Conservation (phyloP, 2,113 vertebrate genomes). For the Coryphaenoides rupestris region DNA sequence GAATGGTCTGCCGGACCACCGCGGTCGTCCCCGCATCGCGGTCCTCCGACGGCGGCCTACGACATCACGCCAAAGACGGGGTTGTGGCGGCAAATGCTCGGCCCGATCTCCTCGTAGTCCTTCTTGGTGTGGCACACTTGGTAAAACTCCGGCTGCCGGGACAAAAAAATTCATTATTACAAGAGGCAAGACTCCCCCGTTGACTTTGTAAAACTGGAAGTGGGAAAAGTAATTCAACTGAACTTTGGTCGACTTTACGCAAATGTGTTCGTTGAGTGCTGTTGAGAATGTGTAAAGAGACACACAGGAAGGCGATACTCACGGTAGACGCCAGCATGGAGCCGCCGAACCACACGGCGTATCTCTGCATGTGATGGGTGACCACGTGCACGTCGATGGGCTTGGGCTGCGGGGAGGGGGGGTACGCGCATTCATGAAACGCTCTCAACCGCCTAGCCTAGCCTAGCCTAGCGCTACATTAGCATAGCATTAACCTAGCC, state of each 20-base stretch:
- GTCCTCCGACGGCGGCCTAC: conserved; percentile 58
- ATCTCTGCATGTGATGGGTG: conserved; percentile 94
- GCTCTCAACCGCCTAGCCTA: neutral
- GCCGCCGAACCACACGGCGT: conserved; percentile 94
- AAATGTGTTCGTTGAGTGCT: too few relatives aligned
- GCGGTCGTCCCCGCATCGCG: conserved; percentile 27
- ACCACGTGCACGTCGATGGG: conserved; percentile 94
- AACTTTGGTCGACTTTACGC: too few relatives aligned
- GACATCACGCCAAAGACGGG: conserved; percentile 99
- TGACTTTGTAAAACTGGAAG: too few relatives aligned
- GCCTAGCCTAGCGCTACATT: neutral
- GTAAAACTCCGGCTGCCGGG: conserved; percentile 94
- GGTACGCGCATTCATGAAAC: neutral
- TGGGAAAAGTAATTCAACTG: too few relatives aligned
- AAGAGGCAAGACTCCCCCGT: too few relatives aligned
- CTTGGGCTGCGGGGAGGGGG: conserved; percentile 77
- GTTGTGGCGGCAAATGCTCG: conserved; percentile 99
- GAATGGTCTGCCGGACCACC: too few relatives aligned
- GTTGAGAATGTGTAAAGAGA: too few relatives aligned
- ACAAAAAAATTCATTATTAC: too few relatives aligned
- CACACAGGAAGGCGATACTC: conserved; percentile 36
- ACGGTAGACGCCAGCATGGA: conserved; percentile 92
- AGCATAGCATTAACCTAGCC: neutral
- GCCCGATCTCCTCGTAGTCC: conserved; percentile 98
- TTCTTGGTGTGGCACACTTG: conserved; percentile 99